Percentiles rank a stretch among this genome's conserved stretches.
These are phyloP conservation scores for Leucophora obtusa DNA, from an alignment of 2,888 invertebrate genomes.

Conservation along the genomic window DNA sequence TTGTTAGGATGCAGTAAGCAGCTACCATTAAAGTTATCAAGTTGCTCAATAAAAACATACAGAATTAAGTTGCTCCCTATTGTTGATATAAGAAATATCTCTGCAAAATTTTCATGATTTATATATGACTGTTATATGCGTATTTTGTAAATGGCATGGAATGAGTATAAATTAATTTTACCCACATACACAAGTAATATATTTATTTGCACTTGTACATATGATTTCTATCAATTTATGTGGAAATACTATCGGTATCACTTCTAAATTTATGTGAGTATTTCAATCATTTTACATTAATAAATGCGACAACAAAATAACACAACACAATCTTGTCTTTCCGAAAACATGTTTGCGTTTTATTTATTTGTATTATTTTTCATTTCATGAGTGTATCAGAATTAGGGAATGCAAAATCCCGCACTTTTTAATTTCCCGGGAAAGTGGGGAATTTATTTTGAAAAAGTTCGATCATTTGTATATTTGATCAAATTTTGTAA, in stretches of 20 bases:
- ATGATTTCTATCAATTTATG: constrained; percentile 35
- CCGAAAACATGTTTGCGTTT: background rate
- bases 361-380: constrained; percentile 39
- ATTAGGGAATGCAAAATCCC: background rate
- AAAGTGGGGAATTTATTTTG: too few relatives aligned
- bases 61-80: background rate
- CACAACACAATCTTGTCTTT: background rate
- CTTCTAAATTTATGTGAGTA: constrained; percentile 24
- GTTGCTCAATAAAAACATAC: too few relatives aligned
- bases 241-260: constrained; percentile 22
- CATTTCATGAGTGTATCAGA: background rate
- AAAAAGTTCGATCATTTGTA: too few relatives aligned
- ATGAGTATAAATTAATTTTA: constrained; percentile 24
- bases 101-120: background rate
- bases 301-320: constrained; percentile 37
- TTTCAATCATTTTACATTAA: constrained; percentile 55
- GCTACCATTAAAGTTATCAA: too few relatives aligned
- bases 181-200: constrained; percentile 9
- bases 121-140: background rate
- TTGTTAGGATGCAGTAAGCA: too few relatives aligned
- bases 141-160: background rate
- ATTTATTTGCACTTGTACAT: constrained; percentile 3
- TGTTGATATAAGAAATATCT: background rate
- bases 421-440: too few relatives aligned
- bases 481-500: too few relatives aligned